Percentiles rank a stretch among this genome's conserved stretches.
phyloP scores from a whole-genome alignment of 1,140 invertebrate species.

The Palaemon carinicauda region DNA sequence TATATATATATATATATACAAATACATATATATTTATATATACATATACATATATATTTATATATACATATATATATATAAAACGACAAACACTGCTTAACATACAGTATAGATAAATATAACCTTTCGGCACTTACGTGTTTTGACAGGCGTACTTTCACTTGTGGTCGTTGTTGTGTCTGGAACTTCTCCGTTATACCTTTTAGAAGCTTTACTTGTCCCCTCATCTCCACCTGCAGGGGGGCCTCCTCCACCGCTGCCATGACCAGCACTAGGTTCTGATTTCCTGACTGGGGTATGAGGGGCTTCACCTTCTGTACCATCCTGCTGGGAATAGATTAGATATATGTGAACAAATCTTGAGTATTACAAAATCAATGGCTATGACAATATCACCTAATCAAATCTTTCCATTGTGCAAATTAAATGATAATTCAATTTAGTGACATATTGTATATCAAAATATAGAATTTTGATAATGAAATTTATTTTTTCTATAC shows the following conservation, averaged over 20 bases:
- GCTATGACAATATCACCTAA: too few relatives aligned
- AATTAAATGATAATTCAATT: too few relatives aligned
- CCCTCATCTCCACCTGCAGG: not conserved
- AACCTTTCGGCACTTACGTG: not conserved
- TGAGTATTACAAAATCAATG: too few relatives aligned
- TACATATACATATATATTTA: not conserved
- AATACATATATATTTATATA: too few relatives aligned
- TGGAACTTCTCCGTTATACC: conserved; percentile 32
- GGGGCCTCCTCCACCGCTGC: not conserved
- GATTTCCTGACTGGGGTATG: not conserved
- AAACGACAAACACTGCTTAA: not conserved
- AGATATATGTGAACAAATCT: too few relatives aligned
- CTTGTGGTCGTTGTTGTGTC: not conserved
- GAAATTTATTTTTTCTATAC: too few relatives aligned
- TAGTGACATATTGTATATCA: too few relatives aligned
- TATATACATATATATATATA: not conserved
- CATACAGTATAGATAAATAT: too few relatives aligned
- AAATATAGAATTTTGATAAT: too few relatives aligned
- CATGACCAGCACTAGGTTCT: not conserved
- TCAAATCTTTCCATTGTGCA: too few relatives aligned
- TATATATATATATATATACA: too few relatives aligned
- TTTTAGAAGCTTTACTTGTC: not conserved
- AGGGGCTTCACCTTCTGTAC: not conserved
- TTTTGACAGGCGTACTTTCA: conserved; percentile 19
- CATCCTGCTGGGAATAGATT: not conserved